These are phyloP conservation scores for Ursus arctos DNA, from an alignment of 2,113 vertebrate genomes.

Conservation along the genomic window DNA sequence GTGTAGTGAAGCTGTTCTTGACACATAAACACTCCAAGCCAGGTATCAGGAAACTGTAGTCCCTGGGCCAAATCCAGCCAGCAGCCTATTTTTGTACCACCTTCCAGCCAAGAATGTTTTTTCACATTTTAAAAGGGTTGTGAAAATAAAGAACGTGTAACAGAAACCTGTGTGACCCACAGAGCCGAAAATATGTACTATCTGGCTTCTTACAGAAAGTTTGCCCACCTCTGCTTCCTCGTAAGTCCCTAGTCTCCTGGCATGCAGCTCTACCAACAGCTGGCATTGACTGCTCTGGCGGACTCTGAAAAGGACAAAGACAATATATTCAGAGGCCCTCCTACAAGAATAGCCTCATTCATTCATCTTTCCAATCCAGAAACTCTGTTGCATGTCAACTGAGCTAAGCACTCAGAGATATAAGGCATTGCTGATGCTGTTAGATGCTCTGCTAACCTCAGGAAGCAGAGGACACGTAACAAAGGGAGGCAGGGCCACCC, in stretches of 20 bases:
- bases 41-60: background rate
- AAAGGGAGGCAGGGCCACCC: background rate
- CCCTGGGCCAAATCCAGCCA: background rate
- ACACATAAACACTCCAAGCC: background rate
- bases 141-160: slow-evolving; percentile 32
- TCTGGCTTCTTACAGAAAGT: background rate
- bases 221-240: background rate
- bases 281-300: background rate
- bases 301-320: background rate
- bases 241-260: background rate
- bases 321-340: background rate
- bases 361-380: slow-evolving; percentile 40
- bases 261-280: background rate
- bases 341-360: slow-evolving; percentile 13
- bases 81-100: slow-evolving; percentile 37
- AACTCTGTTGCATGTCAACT: background rate
- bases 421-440: background rate
- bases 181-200: background rate
- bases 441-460: background rate
- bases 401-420: background rate
- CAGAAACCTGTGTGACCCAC: background rate
- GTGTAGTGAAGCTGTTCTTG: background rate
- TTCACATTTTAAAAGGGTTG: background rate
- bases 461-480: slow-evolving; percentile 20
- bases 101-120: slow-evolving; percentile 10